Base-by-base conservation (phyloP, 2,797 vertebrate genomes). In the Macroramphosus scolopax region DNA sequence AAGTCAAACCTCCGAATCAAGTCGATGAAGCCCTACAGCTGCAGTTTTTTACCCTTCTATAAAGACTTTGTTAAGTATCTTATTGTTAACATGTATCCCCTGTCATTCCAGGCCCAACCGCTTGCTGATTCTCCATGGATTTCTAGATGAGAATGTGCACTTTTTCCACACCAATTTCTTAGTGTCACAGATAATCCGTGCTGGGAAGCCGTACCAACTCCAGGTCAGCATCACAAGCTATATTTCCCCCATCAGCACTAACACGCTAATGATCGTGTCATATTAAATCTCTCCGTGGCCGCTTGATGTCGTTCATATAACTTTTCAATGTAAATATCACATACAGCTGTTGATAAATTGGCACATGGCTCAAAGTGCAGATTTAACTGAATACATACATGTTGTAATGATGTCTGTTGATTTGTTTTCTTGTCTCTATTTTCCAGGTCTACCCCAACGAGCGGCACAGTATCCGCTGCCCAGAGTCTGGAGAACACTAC, bases 151-250 rank as follows among this genome's bases (percentile, higher is more conserved):
- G 88, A 98, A 98, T 3, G 96, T 98, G 90, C 96, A 98, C 92
- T 98, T 98, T 93, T 98, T 98, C 83, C 96, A 98, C 88, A 98
- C 95, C 65, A 98, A 97, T 76, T 97, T 98, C 88, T 88, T 98
- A 26, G 94, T 98, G 64, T 97, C 96, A 17, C 96, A 98, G 84
- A 92, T 98, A 72, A 96, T 98, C 88, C 93, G 96, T 55, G 95
- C 95, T 53, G 96, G 96, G 57, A 98, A 98, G 81, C 96, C 96
- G 33, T 98, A 98, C 86, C 96, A 98, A 83, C 92, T 98, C 60
- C 96, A 98, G 94, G 96, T 97, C 51, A 39, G 65, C 35, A 18
- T 24, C 44, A 11, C 20, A 46, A 4, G 6, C 16, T 3, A 5
- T n/a, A 26, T 39, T 5, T 1, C 15, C 22, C 3, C 16, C 29